phyloP scores from a whole-genome alignment of 2,113 vertebrate genomes.

The Poicephalus gulielmi region DNA sequence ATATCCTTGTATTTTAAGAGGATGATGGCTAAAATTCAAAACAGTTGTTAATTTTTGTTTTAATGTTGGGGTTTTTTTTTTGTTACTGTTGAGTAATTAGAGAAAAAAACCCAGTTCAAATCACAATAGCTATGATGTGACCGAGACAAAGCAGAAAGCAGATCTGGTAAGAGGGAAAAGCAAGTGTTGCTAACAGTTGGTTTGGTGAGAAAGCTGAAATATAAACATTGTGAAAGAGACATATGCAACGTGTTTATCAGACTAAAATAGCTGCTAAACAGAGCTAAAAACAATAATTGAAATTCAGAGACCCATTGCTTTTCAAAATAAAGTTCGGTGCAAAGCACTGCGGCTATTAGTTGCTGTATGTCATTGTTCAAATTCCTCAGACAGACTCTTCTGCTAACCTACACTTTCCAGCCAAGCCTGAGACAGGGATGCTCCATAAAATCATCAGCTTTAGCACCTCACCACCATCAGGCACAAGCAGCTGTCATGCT shows the following conservation, averaged over 20 bases:
- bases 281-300: slow-evolving; percentile 50
- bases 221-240: slow-evolving; percentile 50
- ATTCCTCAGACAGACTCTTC: neutral
- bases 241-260: slow-evolving; percentile 20
- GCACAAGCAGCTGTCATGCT: neutral
- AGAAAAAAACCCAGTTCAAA: neutral
- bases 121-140: neutral
- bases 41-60: neutral
- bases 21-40: neutral
- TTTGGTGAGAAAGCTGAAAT: slow-evolving; percentile 50
- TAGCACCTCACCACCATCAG: neutral
- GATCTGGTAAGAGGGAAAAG: neutral
- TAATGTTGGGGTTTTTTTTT: neutral
- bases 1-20: neutral
- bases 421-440: neutral
- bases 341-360: neutral
- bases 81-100: neutral
- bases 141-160: neutral
- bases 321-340: neutral
- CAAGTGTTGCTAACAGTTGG: slow-evolving; percentile 37
- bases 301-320: neutral
- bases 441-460: neutral
- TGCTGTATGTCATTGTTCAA: neutral
- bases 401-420: neutral
- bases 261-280: slow-evolving; percentile 43